phyloP scores from a whole-genome alignment of 2,797 vertebrate species.

The Acrossocheilus wenchowensis region DNA sequence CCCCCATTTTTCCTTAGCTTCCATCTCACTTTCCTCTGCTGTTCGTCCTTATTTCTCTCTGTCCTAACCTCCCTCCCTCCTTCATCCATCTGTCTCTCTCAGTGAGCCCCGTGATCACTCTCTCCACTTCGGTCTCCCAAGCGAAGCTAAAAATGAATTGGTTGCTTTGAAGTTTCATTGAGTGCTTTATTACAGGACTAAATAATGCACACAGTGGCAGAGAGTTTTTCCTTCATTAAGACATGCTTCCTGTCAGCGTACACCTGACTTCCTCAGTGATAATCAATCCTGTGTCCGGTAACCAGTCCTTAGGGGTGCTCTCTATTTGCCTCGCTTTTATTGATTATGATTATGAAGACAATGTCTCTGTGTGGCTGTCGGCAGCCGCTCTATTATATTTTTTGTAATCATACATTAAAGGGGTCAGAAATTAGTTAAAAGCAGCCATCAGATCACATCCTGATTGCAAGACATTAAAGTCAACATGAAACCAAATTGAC shows the following conservation, averaged over 20 bases:
- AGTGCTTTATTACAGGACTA: conserved; percentile 57
- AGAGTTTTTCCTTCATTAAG: conserved; percentile 61
- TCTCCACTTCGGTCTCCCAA: conserved; percentile 37
- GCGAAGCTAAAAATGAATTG: conserved; percentile 44
- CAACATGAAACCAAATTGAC: conserved; percentile 4
- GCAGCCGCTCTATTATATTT: conserved; percentile 31
- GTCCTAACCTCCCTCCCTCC: conserved; percentile 33
- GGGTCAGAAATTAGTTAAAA: conserved; percentile 24
- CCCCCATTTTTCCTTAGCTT: conserved; percentile 2
- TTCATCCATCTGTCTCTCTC: conserved; percentile 35
- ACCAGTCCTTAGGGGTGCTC: conserved; percentile 59
- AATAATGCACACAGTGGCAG: conserved; percentile 47
- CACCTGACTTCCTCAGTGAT: conserved; percentile 54
- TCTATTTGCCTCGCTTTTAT: conserved; percentile 60
- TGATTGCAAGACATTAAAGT: conserved; percentile 4
- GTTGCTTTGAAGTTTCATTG: conserved; percentile 57
- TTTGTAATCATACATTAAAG: conserved; percentile 26
- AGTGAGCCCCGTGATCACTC: conserved; percentile 20
- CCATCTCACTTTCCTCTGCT: conserved; percentile 15
- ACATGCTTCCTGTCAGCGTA: conserved; percentile 55
- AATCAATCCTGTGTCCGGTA: conserved; percentile 60
- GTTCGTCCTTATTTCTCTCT: background rate
- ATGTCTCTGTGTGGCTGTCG: conserved; percentile 34
- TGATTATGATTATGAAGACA: conserved; percentile 62
- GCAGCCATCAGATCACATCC: background rate